A percentile compares a stretch with the other conserved stretches of the same genome.
Conservation (phyloP, 1,140 invertebrate species). For the Neelides sp. region DNA sequence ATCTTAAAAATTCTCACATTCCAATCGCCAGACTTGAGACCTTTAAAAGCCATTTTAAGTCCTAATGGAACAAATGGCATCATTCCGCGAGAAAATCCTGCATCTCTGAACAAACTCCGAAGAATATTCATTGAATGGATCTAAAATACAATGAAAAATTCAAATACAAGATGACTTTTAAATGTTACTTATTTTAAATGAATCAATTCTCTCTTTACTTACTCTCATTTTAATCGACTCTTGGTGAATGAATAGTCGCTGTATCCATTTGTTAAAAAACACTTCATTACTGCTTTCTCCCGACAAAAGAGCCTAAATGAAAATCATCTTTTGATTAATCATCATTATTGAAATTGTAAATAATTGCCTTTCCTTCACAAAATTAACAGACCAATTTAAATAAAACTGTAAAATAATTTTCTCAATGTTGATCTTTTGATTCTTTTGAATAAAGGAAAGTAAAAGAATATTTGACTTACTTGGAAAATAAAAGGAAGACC, state of each 20-base stretch:
- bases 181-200: no score
- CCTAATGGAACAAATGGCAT: constrained; percentile 57
- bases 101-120: constrained; percentile 61
- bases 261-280: constrained; percentile 12
- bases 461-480: constrained; percentile 37
- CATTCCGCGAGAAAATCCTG: constrained; percentile 56
- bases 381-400: no score
- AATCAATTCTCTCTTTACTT: constrained; percentile 18
- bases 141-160: no score
- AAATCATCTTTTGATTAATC: no score
- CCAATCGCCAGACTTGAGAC: constrained; percentile 64
- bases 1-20: constrained; percentile 45
- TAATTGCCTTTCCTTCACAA: no score
- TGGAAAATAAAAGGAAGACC: constrained; percentile 83
- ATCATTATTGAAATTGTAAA: no score
- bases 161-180: constrained; percentile 40
- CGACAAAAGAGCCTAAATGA: constrained; percentile 52
- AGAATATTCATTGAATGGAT: constrained; percentile 78
- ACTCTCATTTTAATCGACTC: constrained; percentile 7
- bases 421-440: no score
- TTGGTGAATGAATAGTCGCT: constrained; percentile 6
- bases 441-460: not conserved
- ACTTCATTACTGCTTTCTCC: constrained; percentile 42
- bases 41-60: constrained; percentile 56
- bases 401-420: no score